Percentiles rank a stretch among this genome's conserved stretches.
These are phyloP conservation scores for Chelonus formosanus DNA, from an alignment of 2,888 invertebrate genomes.

Conservation along the genomic window DNA sequence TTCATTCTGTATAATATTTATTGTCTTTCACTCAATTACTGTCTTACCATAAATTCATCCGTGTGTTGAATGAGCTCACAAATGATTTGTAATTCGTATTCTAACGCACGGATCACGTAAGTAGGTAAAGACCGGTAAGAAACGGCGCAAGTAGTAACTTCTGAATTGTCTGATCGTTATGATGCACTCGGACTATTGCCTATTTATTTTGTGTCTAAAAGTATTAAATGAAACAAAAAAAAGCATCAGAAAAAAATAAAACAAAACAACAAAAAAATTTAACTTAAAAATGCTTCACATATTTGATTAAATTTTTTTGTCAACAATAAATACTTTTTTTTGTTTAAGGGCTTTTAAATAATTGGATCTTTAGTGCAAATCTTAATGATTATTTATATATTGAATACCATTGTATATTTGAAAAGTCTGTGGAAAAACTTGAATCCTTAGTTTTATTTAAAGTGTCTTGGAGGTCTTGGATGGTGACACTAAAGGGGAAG, in stretches of 20 bases:
- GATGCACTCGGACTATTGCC: no score
- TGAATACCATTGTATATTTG: no score
- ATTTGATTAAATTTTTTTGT: no score
- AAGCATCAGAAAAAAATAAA: slow-evolving; percentile 14
- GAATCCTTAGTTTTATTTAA: neutral
- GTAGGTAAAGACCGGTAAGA: slow-evolving; percentile 20
- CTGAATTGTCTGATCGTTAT: slow-evolving; percentile 9
- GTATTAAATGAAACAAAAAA: neutral
- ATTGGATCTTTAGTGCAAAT: no score
- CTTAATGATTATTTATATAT: no score
- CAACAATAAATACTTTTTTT: no score
- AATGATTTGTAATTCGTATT: slow-evolving; percentile 18
- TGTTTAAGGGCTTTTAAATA: no score
- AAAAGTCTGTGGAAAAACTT: neutral
- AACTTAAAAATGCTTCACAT: slow-evolving; percentile 5
- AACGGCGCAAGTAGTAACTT: slow-evolving; percentile 26
- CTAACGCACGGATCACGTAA: slow-evolving; percentile 12
- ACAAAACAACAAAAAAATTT: slow-evolving; percentile 13
- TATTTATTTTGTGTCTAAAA: slow-evolving; percentile 14
- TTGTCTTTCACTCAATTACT: no score
- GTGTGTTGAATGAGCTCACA: neutral
- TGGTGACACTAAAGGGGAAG: slow-evolving; percentile 9
- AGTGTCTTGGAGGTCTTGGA: neutral
- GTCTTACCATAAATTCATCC: slow-evolving; percentile 19
- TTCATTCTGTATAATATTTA: no score